These are phyloP conservation scores for Diplodus sargus DNA, from an alignment of 2,797 vertebrate genomes.

Conservation along the genomic window DNA sequence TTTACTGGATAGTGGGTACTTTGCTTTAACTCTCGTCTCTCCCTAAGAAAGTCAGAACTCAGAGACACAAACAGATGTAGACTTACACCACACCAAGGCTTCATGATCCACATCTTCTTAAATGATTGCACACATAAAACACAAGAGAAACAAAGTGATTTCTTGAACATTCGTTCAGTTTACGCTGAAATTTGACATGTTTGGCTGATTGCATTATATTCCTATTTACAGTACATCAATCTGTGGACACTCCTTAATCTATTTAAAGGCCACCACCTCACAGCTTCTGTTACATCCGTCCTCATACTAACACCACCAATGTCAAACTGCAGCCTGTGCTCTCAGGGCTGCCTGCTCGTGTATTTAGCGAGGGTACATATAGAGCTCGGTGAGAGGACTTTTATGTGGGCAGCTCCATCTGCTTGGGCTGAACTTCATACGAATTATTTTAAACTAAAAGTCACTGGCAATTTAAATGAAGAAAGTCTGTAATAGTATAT, in stretches of 20 bases:
- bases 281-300: conserved; percentile 54
- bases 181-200: conserved; percentile 1
- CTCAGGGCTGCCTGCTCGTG: conserved; percentile 31
- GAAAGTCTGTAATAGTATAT: conserved; percentile 6
- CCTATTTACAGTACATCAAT: conserved; percentile 10
- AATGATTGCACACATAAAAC: background rate
- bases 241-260: conserved; percentile 11
- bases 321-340: conserved; percentile 49
- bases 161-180: conserved; percentile 8
- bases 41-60: background rate
- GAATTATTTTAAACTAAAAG: conserved; percentile 38
- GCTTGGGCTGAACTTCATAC: conserved; percentile 45
- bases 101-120: background rate
- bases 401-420: conserved; percentile 65
- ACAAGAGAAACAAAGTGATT: background rate
- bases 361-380: conserved; percentile 41
- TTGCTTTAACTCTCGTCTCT: background rate
- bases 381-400: conserved; percentile 42
- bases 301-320: conserved; percentile 32
- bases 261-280: conserved; percentile 18
- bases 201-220: background rate
- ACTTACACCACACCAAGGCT: background rate
- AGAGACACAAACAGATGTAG: background rate
- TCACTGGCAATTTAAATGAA: conserved; percentile 18
- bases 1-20: background rate